A percentile compares a stretch with the other conserved stretches of the same genome.
These are phyloP conservation scores for Rhyacichthys aspro DNA, from an alignment of 2,797 vertebrate species.

Conservation along the genomic window DNA sequence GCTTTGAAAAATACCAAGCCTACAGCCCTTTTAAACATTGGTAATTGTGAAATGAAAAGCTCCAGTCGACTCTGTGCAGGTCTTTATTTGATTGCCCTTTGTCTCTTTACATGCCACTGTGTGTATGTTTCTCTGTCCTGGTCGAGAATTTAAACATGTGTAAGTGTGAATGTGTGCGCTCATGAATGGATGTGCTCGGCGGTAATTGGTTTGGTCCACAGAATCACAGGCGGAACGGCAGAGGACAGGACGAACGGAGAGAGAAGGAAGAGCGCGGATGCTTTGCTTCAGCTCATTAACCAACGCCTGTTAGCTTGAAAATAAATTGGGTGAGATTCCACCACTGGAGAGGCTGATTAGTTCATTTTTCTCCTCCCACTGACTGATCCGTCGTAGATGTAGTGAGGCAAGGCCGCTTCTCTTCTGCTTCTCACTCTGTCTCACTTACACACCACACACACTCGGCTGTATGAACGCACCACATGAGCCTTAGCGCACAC, in stretches of 20 bases:
- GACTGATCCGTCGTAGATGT: conserved; percentile 66
- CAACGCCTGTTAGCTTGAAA: conserved; percentile 78
- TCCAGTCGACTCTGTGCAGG: background rate
- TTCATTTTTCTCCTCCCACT: conserved; percentile 71
- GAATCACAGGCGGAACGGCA: conserved; percentile 63
- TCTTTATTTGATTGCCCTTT: conserved; percentile 7
- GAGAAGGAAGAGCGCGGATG: conserved; percentile 58
- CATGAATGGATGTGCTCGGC: conserved; percentile 40
- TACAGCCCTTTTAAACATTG: background rate
- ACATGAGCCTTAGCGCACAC: conserved; percentile 30
- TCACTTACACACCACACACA: conserved; percentile 56
- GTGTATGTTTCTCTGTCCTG: conserved; percentile 8
- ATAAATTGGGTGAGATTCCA: conserved; percentile 81
- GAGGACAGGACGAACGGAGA: conserved; percentile 56
- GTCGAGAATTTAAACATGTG: conserved; percentile 30
- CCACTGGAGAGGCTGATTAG: conserved; percentile 77
- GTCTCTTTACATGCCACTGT: conserved; percentile 6
- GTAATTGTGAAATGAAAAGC: background rate
- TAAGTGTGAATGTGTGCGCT: conserved; percentile 32
- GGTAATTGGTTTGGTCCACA: conserved; percentile 71
- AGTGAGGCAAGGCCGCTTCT: conserved; percentile 56
- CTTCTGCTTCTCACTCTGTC: conserved; percentile 49
- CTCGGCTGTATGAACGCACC: conserved; percentile 14
- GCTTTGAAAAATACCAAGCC: too few relatives aligned
- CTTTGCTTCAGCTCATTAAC: conserved; percentile 83